A percentile compares a stretch with the other conserved stretches of the same genome.
phyloP scores from a whole-genome alignment of 2,797 vertebrate species.

The Gobio occitaniae region DNA sequence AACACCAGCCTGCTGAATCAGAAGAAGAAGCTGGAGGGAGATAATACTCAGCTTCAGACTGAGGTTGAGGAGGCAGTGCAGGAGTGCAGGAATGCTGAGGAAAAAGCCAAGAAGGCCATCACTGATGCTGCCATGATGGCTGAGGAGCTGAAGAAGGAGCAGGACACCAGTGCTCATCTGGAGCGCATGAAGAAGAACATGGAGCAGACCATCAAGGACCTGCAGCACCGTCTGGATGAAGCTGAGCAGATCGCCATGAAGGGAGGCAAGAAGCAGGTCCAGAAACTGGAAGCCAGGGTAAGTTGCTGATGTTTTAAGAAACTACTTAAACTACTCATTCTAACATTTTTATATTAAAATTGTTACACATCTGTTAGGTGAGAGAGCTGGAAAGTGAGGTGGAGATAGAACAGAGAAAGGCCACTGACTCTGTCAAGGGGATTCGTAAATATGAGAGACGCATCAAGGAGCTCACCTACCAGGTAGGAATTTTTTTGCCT shows the following conservation, averaged over 20 bases:
- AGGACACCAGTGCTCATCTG: constrained; percentile 78
- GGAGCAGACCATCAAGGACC: constrained; percentile 77
- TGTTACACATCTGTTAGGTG: neutral
- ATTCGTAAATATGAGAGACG: too few species aligned
- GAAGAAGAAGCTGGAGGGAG: constrained; percentile 75
- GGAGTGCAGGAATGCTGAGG: constrained; percentile 90
- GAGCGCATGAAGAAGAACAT: constrained; percentile 80
- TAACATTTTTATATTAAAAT: neutral
- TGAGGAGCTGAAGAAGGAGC: constrained; percentile 79
- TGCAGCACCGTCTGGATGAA: constrained; percentile 64
- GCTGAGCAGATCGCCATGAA: constrained; percentile 78
- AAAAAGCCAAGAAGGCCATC: constrained; percentile 76
- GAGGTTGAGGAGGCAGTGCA: constrained; percentile 88
- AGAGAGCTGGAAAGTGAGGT: too few species aligned
- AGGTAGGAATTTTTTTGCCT: too few species aligned
- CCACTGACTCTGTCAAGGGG: too few species aligned
- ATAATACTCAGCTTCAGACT: constrained; percentile 77
- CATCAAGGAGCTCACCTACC: too few species aligned
- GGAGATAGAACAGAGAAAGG: too few species aligned
- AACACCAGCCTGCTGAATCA: constrained; percentile 90
- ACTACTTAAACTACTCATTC: neutral
- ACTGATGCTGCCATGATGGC: constrained; percentile 66
- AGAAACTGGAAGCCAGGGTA: constrained; percentile 77
- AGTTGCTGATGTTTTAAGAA: neutral
- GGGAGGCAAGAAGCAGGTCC: constrained; percentile 79